Percentiles rank a stretch among this genome's conserved stretches.
These are phyloP conservation scores for Actinia tenebrosa DNA, from an alignment of 64 coral and sea anemone species.

Conservation along the genomic window DNA sequence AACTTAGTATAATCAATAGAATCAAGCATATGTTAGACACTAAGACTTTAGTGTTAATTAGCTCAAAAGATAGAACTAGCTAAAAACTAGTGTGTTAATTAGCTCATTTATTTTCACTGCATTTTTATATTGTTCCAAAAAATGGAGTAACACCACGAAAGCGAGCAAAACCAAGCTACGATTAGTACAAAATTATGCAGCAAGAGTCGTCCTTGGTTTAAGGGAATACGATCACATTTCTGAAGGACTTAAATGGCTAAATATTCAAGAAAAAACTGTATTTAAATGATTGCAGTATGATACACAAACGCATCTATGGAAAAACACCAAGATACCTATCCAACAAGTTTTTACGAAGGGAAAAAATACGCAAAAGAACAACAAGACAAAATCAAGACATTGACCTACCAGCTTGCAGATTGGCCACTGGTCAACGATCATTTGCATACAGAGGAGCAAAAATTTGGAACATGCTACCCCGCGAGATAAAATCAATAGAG, in stretches of 20 bases:
- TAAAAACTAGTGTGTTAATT: no score
- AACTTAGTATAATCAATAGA: background rate
- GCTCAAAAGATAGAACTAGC: no score
- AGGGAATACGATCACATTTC: constrained; percentile 56
- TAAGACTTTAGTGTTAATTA: background rate
- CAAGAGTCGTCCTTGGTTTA: constrained; percentile 52
- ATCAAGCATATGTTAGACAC: constrained; percentile 2
- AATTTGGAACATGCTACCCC: background rate
- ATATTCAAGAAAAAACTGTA: constrained; percentile 39
- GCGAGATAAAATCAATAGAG: background rate
- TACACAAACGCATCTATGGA: constrained; percentile 24
- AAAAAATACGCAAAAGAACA: background rate
- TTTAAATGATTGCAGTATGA: constrained; percentile 26
- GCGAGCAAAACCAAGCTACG: constrained; percentile 40
- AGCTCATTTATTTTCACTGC: constrained; percentile 7
- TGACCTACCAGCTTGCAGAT: constrained; percentile 19
- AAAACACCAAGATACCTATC: background rate
- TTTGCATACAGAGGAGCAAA: constrained; percentile 48
- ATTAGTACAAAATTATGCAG: constrained; percentile 48
- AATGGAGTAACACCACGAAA: constrained; percentile 47
- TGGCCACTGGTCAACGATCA: constrained; percentile 41
- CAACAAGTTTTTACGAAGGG: background rate
- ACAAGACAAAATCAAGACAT: constrained; percentile 19
- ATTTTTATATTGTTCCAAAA: constrained; percentile 42
- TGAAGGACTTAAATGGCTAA: constrained; percentile 51